Evolutionary conservation across 2,797 vertebrate species (phyloP), one percentile per base, ranked within the genome.

Genomic region (Notolabrus celidotus): DNA sequence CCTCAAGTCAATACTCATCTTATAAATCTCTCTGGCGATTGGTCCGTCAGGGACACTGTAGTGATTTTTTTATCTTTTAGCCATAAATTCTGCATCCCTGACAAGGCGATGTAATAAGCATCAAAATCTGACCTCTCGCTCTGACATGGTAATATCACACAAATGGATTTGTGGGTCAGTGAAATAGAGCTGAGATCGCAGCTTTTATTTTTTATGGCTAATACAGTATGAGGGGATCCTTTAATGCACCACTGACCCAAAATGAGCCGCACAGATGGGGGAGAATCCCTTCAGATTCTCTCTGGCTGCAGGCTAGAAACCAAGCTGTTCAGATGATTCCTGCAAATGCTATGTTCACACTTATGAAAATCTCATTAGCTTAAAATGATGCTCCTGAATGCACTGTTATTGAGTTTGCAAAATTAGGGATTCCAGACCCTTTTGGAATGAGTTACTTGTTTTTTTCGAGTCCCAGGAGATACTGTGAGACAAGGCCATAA

Each of bases 11-110:
- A 73, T 74, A 14, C 20, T 79, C 7, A 0, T 41, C 22, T 67
- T 50, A 54, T 33, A 41, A 70, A 17, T 45, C 41, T 38, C 29
- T 71, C 16, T 31, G 17, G 41, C 74, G 71, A 84, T 68, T 75
- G 42, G 7, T 19, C 66, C 62, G 53, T 67, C 68, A 36, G 19
- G 10, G n/a, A 29, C 3, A 1, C n/a, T 4, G 19, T 5, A 7
- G 0, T 46, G 38, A 4, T 23, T 50, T 79, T 71, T 80, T 25
- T 22, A 33, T 34, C 5, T 12, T 34, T 53, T 19, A 63, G 46
- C 5, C 1, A 63, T 75, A 55, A 45, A 63, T 63, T 71, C n/a
- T 25, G 1, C 7, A 1, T 51, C 20, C 38, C 53, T 73, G 77
- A 74, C 57, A 70, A 11, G 55, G 19, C 19, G 16, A 7, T 12